Conservation (phyloP, 2,888 invertebrate species). For the Athetis lepigone region DNA sequence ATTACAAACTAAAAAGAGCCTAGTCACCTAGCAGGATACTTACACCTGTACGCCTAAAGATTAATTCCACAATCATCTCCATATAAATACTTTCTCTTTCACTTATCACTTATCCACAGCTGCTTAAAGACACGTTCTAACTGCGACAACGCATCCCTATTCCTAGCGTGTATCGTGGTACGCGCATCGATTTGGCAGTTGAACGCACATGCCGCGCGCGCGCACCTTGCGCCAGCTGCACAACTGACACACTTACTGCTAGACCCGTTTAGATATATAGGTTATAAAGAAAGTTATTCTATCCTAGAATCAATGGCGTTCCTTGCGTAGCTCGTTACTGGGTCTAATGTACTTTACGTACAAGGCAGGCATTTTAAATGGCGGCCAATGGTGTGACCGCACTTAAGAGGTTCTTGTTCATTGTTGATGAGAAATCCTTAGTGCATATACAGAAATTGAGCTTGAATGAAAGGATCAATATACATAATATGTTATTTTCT, state of each 20-base stretch:
- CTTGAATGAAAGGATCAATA: too few relatives aligned
- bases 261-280: slow-evolving; percentile 69
- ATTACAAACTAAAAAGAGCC: too few relatives aligned
- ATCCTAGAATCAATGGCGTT: slow-evolving; percentile 42
- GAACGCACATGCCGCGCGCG: slow-evolving; percentile 70
- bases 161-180: slow-evolving; percentile 53
- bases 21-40: neutral
- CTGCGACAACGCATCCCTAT: too few relatives aligned
- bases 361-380: slow-evolving; percentile 11
- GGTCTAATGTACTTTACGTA: neutral
- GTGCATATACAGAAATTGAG: too few relatives aligned
- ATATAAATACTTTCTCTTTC: neutral
- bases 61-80: neutral
- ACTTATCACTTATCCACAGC: neutral
- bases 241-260: slow-evolving; percentile 77
- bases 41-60: too few relatives aligned
- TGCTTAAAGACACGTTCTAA: too few relatives aligned
- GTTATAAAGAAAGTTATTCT: slow-evolving; percentile 61
- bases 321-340: slow-evolving; percentile 17
- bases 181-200: slow-evolving; percentile 67
- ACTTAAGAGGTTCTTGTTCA: neutral
- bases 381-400: neutral
- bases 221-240: slow-evolving; percentile 82
- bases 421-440: neutral
- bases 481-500: too few relatives aligned